Base-by-base conservation (phyloP, 2,888 invertebrate genomes). In the Pinctada fucata region DNA sequence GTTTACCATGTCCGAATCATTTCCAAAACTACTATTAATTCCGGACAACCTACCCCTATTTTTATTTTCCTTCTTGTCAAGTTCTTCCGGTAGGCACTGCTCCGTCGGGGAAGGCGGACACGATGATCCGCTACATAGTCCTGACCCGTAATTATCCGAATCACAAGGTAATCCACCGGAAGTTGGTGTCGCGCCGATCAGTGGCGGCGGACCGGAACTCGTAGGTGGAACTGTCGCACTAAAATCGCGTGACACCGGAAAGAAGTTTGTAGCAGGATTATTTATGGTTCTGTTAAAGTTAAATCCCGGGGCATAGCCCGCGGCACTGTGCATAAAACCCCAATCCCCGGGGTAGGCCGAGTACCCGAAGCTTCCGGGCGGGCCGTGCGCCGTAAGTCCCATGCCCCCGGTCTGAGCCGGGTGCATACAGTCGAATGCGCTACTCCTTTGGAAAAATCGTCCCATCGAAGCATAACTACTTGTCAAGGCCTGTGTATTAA, bases 371-470 rank as follows among this genome's bases (percentile, higher is more conserved):
- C 80, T 74, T 31, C 76, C 82, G 10, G 85, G 85, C 67, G 84
- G 75, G 8, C 8, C 6, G 13, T 58, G 58, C 31, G 84, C 79
- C 52, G 84, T 83, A 76, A 86, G 79, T 45, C 86, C 85, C 47
- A 85, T 82, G 8, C 84, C 85, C 31, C 83, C 82, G 10, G 83
- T 69, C 68, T 74, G 74, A 13, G 83, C 69, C 50, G 84, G 84
- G 76, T 88, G 88, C 88, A 88, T 87, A 77, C 88, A 88, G 78
- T 88, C 88, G 82, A 88, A 87, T 6, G 88, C 86, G 76, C 84
- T 85, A 4, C 86, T 84, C 74, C 87, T 75, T 73, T 88, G 86
- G 65, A 88, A 84, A 73, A 86, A 88, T 16, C 88, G 85, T 71
- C 87, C 85, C 87, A 88, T 87, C 8, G 80, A 51, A 51, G 74